Base-by-base conservation (phyloP, 2,888 invertebrate genomes). In the Sinotaia quadrata region DNA sequence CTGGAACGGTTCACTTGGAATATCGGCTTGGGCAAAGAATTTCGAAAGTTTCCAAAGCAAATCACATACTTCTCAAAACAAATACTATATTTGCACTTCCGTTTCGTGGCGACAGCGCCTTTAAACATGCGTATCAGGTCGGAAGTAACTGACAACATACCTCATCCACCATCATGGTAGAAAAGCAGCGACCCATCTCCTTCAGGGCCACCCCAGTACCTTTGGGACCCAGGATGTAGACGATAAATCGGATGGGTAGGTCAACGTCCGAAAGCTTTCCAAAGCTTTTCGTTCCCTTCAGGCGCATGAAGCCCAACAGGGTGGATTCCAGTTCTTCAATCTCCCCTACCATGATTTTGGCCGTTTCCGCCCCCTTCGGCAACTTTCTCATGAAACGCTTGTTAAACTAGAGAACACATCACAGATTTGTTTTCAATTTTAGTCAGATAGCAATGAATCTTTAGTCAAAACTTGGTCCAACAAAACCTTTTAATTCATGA, bases 131-230 rank as follows among this genome's bases (percentile, higher is more conserved):
- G n/a, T n/a, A n/a, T n/a, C n/a, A n/a, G n/a, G n/a, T n/a, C n/a
- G n/a, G n/a, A n/a, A n/a, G n/a, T n/a, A n/a, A n/a, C n/a, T n/a
- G 8, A 18, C 18, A 24, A 69, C 77, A 56, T 75, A 90, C 95
- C 90, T 99, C 98, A 88, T 99, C 98, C 0, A 97, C 96, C 96
- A 98, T 96, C 65, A 98, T 90, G 0, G 98, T 98, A 47, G 97
- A 97, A 93, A 99, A 96, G 12, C 98, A 97, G 76, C 98, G 91
- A 7, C 98, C 98, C 68, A 98, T 95, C 91, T 99, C 98, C 86
- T 96, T 95, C 88, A 95, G 96, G 31, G 77, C 73, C 33, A 73
- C 73, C 70, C 73, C 73, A 54, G 74, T 69, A 21, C 78, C 83
- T 57, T 65, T 72, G 10, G 81, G 85, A 59, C 82, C 84, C 47